Percentiles rank a stretch among this genome's conserved stretches.
Evolutionary conservation across 2,888 invertebrate species (phyloP).

Genomic region (Harpagoxenus sublaevis): DNA sequence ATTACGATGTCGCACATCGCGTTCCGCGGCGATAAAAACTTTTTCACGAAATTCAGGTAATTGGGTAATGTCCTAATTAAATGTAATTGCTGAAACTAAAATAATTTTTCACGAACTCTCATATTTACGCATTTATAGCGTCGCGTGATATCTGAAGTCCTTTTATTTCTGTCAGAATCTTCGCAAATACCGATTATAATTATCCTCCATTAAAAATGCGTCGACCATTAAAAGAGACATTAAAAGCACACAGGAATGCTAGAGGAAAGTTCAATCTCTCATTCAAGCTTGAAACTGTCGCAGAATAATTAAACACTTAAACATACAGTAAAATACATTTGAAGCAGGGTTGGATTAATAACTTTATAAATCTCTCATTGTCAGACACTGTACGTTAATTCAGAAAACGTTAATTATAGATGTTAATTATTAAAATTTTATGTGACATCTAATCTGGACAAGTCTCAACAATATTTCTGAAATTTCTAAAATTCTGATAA

Average conservation of each 20-base stretch:
- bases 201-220: constrained; percentile 15
- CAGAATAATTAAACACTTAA: too few relatives aligned
- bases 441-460: background rate
- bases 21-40: constrained; percentile 3
- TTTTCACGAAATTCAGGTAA: constrained; percentile 2
- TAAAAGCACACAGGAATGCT: background rate
- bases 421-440: background rate
- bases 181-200: constrained; percentile 34
- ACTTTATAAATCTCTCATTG: background rate
- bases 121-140: background rate
- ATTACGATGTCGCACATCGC: background rate
- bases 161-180: constrained; percentile 14
- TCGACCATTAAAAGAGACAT: background rate
- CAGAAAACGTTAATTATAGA: background rate
- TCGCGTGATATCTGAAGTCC: constrained; percentile 40
- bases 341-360: background rate
- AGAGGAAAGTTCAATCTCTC: background rate
- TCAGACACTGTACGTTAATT: background rate
- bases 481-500: background rate
- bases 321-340: background rate
- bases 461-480: background rate
- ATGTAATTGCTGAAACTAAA: constrained; percentile 16
- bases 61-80: constrained; percentile 18
- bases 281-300: background rate
- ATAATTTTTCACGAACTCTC: constrained; percentile 1